Percentiles rank a stretch among this genome's conserved stretches.
phyloP scores from a whole-genome alignment of 2,113 vertebrate genomes.

The Periophthalmus modestus region DNA sequence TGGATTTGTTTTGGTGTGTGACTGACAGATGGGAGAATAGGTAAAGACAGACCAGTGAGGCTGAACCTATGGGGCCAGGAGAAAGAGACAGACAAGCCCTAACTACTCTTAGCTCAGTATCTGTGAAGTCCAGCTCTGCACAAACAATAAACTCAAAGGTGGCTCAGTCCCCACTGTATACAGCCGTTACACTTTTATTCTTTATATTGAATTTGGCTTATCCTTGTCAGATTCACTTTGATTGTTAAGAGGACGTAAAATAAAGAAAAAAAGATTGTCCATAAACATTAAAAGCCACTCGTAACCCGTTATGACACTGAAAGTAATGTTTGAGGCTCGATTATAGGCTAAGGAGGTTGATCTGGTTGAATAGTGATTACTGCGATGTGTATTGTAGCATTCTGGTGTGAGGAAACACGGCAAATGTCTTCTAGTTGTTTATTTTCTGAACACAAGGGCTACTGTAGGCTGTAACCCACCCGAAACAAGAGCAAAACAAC shows the following conservation, averaged over 20 bases:
- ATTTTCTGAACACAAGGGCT: no score
- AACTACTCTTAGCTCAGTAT: constrained; percentile 60
- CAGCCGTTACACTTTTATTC: background rate
- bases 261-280: background rate
- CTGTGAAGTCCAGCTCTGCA: constrained; percentile 47
- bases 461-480: no score
- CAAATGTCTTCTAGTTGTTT: no score
- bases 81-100: constrained; percentile 63
- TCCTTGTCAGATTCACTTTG: background rate
- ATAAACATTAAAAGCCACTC: background rate
- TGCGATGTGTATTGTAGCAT: no score
- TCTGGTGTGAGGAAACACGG: no score
- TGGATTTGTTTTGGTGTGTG: constrained; percentile 77
- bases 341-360: no score
- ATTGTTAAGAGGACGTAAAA: background rate
- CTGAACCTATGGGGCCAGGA: constrained; percentile 74
- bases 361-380: no score
- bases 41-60: constrained; percentile 77
- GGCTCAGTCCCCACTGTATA: constrained; percentile 14
- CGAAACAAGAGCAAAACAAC: no score
- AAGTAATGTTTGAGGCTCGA: background rate
- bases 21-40: constrained; percentile 78
- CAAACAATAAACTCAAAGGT: constrained; percentile 48
- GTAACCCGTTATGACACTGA: background rate
- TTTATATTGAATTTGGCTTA: background rate